These are phyloP conservation scores for Micromussa lordhowensis DNA, from an alignment of 92 coral and sea anemone genomes.

Conservation along the genomic window DNA sequence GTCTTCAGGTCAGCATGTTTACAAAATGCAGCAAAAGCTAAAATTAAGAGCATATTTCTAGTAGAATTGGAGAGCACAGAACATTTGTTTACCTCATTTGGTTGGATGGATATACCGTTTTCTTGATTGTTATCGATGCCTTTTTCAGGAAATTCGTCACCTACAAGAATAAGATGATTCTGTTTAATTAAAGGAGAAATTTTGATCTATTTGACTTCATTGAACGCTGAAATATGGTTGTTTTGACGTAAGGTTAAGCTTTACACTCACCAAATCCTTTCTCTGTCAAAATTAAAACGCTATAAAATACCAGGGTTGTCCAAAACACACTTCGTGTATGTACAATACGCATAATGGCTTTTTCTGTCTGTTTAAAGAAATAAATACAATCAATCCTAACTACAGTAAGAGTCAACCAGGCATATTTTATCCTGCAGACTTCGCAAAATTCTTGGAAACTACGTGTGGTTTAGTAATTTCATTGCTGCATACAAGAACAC, in stretches of 20 bases:
- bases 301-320: slow-evolving; percentile 10
- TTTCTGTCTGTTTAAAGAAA: background rate
- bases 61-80: background rate
- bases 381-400: slow-evolving; percentile 29
- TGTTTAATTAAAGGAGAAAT: background rate
- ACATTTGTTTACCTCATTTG: slow-evolving; percentile 1
- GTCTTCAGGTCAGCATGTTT: background rate
- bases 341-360: slow-evolving; percentile 1
- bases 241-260: background rate
- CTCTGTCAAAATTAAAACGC: slow-evolving; percentile 40
- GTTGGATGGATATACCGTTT: background rate
- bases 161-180: background rate
- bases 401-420: background rate
- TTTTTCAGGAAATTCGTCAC: slow-evolving; percentile 14
- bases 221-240: background rate
- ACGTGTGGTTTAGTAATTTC: slow-evolving; percentile 22
- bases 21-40: background rate
- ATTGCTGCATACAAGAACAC: slow-evolving; percentile 12
- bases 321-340: slow-evolving; percentile 5
- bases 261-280: slow-evolving; percentile 29
- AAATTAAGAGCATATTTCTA: background rate
- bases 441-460: background rate
- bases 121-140: slow-evolving; percentile 7
- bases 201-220: background rate
- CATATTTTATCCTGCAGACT: background rate